A percentile compares a stretch with the other conserved stretches of the same genome.
These are phyloP conservation scores for Microhierax caerulescens DNA, from an alignment of 2,797 vertebrate species.

Conservation along the genomic window DNA sequence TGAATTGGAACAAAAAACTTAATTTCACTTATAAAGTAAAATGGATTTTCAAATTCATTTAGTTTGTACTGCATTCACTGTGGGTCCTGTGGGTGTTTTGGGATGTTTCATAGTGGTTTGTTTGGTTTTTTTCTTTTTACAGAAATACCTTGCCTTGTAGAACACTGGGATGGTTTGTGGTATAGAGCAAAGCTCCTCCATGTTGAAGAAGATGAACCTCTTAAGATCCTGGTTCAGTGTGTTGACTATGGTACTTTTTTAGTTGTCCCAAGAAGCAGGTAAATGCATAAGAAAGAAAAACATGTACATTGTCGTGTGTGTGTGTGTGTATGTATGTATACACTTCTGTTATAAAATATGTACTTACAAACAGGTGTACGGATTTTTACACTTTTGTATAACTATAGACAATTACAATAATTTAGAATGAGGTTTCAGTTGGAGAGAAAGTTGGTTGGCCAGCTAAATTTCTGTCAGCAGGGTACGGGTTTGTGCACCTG, in stretches of 20 bases:
- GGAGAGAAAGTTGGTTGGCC: background rate
- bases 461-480: background rate
- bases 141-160: conserved; percentile 88
- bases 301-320: background rate
- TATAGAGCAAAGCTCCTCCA: conserved; percentile 86
- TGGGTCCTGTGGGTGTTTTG: background rate
- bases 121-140: conserved; percentile 25
- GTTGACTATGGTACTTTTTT: conserved; percentile 90
- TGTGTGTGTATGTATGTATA: background rate
- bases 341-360: rapidly evolving
- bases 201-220: conserved; percentile 77
- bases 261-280: conserved; percentile 82
- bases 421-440: background rate
- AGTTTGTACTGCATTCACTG: background rate
- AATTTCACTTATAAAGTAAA: background rate
- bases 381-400: background rate
- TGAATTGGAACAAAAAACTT: background rate
- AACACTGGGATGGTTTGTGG: conserved; percentile 86
- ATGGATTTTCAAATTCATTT: background rate
- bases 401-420: background rate
- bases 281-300: background rate
- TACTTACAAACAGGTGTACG: rapidly evolving
- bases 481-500: background rate
- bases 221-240: conserved; percentile 85
- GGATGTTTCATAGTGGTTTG: background rate